These are phyloP conservation scores for Drosophila kepulauana DNA, from an alignment of 1,140 invertebrate species.

Conservation along the genomic window DNA sequence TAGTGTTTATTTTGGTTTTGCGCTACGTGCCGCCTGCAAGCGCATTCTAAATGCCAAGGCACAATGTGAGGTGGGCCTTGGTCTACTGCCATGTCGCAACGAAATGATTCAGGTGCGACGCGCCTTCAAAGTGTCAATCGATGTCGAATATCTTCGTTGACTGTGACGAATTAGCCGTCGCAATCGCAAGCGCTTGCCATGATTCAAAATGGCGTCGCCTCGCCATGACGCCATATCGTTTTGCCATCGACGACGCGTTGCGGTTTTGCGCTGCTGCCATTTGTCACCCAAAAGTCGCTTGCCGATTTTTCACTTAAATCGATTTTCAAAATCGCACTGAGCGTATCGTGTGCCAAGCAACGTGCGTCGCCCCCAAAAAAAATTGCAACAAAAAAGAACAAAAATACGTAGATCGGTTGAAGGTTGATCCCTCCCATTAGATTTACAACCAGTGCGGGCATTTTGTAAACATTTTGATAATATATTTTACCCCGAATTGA, in stretches of 20 bases:
- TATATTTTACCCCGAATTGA: conserved; percentile 37
- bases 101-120: conserved; percentile 71
- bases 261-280: conserved; percentile 18
- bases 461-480: conserved; percentile 37
- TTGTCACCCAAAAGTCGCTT: conserved; percentile 38
- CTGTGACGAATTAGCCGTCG: conserved; percentile 53
- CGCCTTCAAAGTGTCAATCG: conserved; percentile 69
- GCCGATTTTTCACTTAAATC: conserved; percentile 53
- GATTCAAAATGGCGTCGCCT: conserved; percentile 55
- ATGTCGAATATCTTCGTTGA: conserved; percentile 18
- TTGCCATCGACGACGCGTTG: not conserved
- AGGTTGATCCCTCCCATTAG: conserved; percentile 30
- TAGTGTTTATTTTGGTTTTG: conserved; percentile 5
- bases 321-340: conserved; percentile 42
- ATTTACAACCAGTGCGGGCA: conserved; percentile 24
- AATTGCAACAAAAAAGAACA: not conserved
- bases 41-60: conserved; percentile 68
- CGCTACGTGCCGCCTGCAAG: not conserved
- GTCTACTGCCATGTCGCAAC: conserved; percentile 43
- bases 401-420: conserved; percentile 14
- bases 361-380: conserved; percentile 14
- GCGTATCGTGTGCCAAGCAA: conserved; percentile 45
- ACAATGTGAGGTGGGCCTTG: conserved; percentile 55
- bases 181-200: conserved; percentile 24
- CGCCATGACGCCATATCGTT: conserved; percentile 64